Evolutionary conservation across 64 coral and sea anemone genomes (phyloP).

Genomic region (Porites australiensis): DNA sequence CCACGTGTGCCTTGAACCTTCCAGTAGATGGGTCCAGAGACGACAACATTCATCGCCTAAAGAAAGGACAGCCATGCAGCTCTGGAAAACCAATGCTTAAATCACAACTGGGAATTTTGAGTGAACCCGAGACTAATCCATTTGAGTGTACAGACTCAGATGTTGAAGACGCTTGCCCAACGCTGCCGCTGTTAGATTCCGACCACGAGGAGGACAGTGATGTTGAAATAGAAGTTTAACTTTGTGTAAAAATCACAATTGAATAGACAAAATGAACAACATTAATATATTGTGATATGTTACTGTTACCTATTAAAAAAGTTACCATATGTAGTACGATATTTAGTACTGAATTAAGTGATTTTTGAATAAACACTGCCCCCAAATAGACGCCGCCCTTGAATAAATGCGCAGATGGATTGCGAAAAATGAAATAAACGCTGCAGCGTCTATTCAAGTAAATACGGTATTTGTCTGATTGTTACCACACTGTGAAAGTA

Average conservation of each 20-base stretch:
- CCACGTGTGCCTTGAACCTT: conserved; percentile 30
- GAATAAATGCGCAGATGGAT: too few species aligned
- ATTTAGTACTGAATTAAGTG: too few species aligned
- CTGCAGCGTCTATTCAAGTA: too few species aligned
- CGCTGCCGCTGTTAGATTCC: background rate
- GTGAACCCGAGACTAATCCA: conserved; percentile 50
- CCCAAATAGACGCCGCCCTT: too few species aligned
- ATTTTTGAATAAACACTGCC: too few species aligned
- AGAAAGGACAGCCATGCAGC: conserved; percentile 68
- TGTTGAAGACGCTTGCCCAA: conserved; percentile 23
- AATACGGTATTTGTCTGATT: too few species aligned
- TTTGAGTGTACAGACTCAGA: conserved; percentile 38
- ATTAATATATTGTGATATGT: background rate
- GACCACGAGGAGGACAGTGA: background rate
- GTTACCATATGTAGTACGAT: too few species aligned
- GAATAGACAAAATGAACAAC: background rate
- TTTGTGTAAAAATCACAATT: background rate
- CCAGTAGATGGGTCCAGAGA: conserved; percentile 13
- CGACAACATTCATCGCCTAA: conserved; percentile 42
- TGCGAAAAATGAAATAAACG: too few species aligned
- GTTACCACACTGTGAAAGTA: too few species aligned
- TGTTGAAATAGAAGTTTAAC: background rate
- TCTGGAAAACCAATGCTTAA: conserved; percentile 23
- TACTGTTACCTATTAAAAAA: too few species aligned
- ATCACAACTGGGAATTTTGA: conserved; percentile 50